Evolutionary conservation across 2,797 vertebrate genomes (phyloP), one percentile per base, ranked within the genome.

Genomic region (Kryptolebias ocellatus): DNA sequence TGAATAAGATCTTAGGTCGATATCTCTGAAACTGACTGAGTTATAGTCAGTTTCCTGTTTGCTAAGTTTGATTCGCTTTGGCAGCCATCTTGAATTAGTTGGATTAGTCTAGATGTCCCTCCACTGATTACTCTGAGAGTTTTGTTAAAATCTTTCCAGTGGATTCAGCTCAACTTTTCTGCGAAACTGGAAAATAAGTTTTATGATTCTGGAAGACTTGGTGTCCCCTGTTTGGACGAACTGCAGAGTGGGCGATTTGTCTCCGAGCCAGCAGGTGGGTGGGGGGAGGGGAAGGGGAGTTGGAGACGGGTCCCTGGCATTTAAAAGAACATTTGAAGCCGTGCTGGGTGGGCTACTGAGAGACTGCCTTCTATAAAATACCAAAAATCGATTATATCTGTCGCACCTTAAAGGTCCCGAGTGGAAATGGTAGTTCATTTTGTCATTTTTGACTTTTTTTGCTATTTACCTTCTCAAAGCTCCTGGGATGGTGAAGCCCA

Each of bases 141-240:
- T 37, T 31, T 31, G 31, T 31, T 4, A 31, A 31, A 31, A 31
- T 47, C 46, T 16, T 54, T 9, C 7, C 53, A 17, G 28, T 3
- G n/a, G 31, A 2, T 28, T 31, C 28, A n/a, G 49, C 34, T 28
- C 34, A 10, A 10, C 8, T 8, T 16, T 17, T 42, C 53, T 53
- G 29, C 37, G 57, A 63, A 63, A 62, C 65, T 68, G 72, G 75
- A 84, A 79, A 73, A 76, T 75, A 59, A 72, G 52, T 85, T 86
- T 88, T 82, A 81, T 78, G 78, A 75, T 74, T 89, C 64, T 53
- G 28, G 57, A 72, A 76, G 79, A 87, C 76, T 85, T 82, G 80
- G 65, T 18, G 72, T 39, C 74, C 47, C 46, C 42, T 31, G 31
- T 39, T 24, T 57, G 52, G 73, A 76, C 53, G 67, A 79, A 80